These are phyloP conservation scores for Chlorops oryzae DNA, from an alignment of 1,140 invertebrate species.

Conservation along the genomic window DNA sequence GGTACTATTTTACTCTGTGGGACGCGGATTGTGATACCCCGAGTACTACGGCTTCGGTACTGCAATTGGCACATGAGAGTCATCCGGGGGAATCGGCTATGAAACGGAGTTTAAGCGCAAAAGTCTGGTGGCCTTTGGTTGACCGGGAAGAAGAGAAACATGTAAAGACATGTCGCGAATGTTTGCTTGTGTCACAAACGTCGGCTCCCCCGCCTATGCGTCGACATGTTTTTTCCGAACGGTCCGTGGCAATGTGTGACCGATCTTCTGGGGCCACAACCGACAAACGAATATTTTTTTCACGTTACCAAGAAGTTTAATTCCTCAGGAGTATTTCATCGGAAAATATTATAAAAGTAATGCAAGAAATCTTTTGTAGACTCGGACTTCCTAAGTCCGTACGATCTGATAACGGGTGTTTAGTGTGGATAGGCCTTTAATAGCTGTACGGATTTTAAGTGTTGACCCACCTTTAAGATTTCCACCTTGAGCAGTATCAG, in stretches of 20 bases:
- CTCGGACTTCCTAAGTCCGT: neutral
- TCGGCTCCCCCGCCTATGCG: neutral
- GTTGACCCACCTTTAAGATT: too few relatives aligned
- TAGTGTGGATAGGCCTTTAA: too few relatives aligned
- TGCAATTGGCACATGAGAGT: slow-evolving; percentile 38
- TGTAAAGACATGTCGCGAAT: neutral
- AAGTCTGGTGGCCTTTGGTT: neutral
- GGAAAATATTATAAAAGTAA: neutral
- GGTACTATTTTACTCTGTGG: slow-evolving; percentile 16
- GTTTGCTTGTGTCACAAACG: neutral
- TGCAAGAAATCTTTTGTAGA: neutral
- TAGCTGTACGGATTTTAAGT: too few relatives aligned
- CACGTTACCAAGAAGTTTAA: slow-evolving; percentile 1
- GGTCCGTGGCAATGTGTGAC: slow-evolving; percentile 4
- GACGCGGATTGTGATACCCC: too few relatives aligned
- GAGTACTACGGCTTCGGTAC: too few relatives aligned
- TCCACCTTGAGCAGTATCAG: too few relatives aligned
- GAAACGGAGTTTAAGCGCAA: slow-evolving; percentile 22
- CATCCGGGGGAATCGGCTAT: slow-evolving; percentile 37
- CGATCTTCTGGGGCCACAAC: neutral
- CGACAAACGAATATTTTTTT: neutral
- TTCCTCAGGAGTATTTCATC: slow-evolving; percentile 1
- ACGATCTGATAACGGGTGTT: neutral
- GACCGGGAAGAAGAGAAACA: neutral
- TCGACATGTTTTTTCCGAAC: neutral